A percentile compares a stretch with the other conserved stretches of the same genome.
These are phyloP conservation scores for Margarornis squamiger DNA, from an alignment of 2,797 vertebrate genomes.

Conservation along the genomic window DNA sequence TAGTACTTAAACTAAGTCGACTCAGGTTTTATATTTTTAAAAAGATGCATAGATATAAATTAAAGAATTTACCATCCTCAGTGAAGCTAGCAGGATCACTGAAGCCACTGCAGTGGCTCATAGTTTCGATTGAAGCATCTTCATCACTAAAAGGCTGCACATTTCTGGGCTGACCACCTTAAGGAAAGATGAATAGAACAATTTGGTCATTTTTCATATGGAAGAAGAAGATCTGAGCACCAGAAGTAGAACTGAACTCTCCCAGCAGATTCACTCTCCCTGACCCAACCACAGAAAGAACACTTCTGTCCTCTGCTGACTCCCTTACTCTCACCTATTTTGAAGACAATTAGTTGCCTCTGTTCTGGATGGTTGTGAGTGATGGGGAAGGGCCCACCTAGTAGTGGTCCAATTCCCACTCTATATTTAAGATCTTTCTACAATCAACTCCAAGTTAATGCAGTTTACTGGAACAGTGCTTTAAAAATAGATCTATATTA, in stretches of 20 bases:
- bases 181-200: background rate
- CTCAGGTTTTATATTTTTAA: background rate
- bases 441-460: background rate
- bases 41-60: background rate
- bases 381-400: background rate
- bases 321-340: background rate
- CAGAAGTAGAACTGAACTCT: background rate
- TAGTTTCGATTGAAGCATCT: slow-evolving; percentile 95
- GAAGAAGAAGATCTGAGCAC: background rate
- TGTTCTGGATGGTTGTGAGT: accelerated
- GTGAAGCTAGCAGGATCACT: slow-evolving; percentile 90
- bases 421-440: background rate
- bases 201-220: background rate
- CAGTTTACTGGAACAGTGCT: background rate
- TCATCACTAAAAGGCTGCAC: slow-evolving; percentile 97
- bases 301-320: no score
- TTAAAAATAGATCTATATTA: background rate
- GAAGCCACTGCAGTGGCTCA: slow-evolving; percentile 97
- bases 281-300: background rate
- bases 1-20: background rate
- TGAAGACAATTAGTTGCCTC: background rate
- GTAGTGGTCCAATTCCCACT: accelerated
- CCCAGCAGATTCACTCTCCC: background rate
- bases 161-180: slow-evolving; percentile 88
- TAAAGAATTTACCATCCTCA: slow-evolving; percentile 85